Base-by-base conservation (phyloP, 2,113 vertebrate species). In the Bambusicola thoracicus region DNA sequence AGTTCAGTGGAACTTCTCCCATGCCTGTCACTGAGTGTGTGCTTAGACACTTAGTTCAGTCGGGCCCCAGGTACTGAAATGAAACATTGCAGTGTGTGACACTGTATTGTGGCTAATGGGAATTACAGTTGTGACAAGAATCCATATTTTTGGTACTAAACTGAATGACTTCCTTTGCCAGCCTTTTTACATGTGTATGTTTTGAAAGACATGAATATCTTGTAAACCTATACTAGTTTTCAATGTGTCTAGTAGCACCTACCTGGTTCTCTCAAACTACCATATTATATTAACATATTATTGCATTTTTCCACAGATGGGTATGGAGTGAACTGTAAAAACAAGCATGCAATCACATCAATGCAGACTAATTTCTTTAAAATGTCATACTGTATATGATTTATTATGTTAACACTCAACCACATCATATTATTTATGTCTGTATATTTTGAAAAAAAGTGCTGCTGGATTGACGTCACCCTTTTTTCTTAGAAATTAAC, bases 321-420 rank as follows among this genome's bases (percentile, higher is more conserved):
- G 95, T 96, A 98, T 98, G 97, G 95, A 97, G 95, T 97, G 97
- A 98, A 97, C 95, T 97, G 97, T 97, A 98, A 98, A 98, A 98
- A 98, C 98, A 98, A 98, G 98, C 98, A 98, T 98, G 98, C 98
- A 98, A 97, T 96, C 98, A 98, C 98, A 98, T 98, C 97, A 98
- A 98, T 98, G 98, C 98, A 98, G 98, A 98, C 97, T 98, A 98
- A 98, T 97, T 98, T 98, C 97, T 97, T 98, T 98, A 97, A 98
- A 98, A 98, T 98, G 98, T 98, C 98, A 98, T 98, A 98, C 98
- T 98, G 97, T 98, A 98, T 98, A 98, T 98, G 97, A 98, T 98
- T 98, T 98, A 98, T 98, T 98, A 98, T 98, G 98, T 98, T 98
- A 98, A 98, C 98, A 98, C 97, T 98, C 98, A 98, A 98, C 97